A percentile compares a stretch with the other conserved stretches of the same genome.
These are phyloP conservation scores for Phyllostomus discolor DNA, from an alignment of 2,113 vertebrate species.

Conservation along the genomic window DNA sequence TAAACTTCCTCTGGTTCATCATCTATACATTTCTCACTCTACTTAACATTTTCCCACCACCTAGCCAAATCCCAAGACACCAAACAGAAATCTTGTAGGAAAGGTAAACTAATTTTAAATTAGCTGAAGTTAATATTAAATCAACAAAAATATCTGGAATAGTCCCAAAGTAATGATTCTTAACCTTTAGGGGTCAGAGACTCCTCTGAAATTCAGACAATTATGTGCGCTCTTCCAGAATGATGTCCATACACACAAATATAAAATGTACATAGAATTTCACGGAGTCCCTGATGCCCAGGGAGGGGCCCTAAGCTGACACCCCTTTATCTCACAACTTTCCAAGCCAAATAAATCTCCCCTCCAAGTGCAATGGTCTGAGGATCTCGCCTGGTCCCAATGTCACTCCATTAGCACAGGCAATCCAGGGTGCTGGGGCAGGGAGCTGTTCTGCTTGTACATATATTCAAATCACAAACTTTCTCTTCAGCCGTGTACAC, in stretches of 20 bases:
- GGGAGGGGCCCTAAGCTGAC: background rate
- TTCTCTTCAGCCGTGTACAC: background rate
- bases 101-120: background rate
- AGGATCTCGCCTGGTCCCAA: background rate
- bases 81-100: background rate
- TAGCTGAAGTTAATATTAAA: conserved; percentile 35
- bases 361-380: background rate
- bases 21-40: background rate
- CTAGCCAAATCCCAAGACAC: background rate
- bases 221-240: background rate
- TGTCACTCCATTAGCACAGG: background rate
- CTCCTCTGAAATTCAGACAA: background rate
- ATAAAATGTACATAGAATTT: background rate
- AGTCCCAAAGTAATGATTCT: background rate
- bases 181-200: background rate
- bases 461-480: background rate
- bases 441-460: background rate
- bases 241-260: background rate
- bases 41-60: background rate
- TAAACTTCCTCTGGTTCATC: background rate
- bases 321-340: background rate
- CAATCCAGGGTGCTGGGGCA: background rate
- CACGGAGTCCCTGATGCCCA: background rate
- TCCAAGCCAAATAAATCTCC: background rate
- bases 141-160: background rate